These are phyloP conservation scores for Rhagonycha lutea DNA, from an alignment of 2,888 invertebrate genomes.

Conservation along the genomic window DNA sequence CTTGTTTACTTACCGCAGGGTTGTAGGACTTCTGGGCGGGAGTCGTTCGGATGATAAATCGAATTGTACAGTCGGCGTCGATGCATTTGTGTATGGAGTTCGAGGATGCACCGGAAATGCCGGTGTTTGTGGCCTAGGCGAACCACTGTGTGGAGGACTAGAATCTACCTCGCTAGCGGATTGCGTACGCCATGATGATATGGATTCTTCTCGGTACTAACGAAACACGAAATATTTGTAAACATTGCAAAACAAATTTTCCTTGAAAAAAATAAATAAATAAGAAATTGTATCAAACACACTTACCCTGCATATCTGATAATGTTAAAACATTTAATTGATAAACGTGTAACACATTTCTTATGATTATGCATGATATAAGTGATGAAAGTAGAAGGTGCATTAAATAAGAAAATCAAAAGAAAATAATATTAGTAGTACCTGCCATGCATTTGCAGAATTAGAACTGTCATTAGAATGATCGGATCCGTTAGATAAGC, in stretches of 20 bases:
- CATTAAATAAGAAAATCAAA: slow-evolving; percentile 7
- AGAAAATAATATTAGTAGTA: slow-evolving; percentile 46
- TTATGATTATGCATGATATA: neutral
- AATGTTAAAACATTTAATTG: neutral
- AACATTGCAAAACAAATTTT: neutral
- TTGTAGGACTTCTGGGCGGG: slow-evolving; percentile 81
- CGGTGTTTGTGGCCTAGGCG: slow-evolving; percentile 83
- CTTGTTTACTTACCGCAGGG: slow-evolving; percentile 61
- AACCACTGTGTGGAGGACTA: slow-evolving; percentile 60
- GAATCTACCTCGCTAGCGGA: slow-evolving; percentile 60
- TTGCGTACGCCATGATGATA: slow-evolving; percentile 69
- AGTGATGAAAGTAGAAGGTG: neutral
- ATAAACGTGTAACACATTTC: neutral
- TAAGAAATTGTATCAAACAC: neutral
- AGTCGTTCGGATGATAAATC: slow-evolving; percentile 62
- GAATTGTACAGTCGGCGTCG: slow-evolving; percentile 65
- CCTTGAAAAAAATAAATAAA: neutral
- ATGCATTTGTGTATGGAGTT: slow-evolving; percentile 81
- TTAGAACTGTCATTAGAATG: slow-evolving; percentile 53
- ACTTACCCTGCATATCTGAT: neutral
- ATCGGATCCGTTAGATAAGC: slow-evolving; percentile 54
- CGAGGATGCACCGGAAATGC: slow-evolving; percentile 91
- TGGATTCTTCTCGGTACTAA: slow-evolving; percentile 66
- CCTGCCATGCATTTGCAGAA: slow-evolving; percentile 58
- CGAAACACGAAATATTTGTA: slow-evolving; percentile 1